Percentiles rank a stretch among this genome's conserved stretches.
Conservation (phyloP, 2,888 invertebrate genomes). For the Pardosa pseudoannulata region DNA sequence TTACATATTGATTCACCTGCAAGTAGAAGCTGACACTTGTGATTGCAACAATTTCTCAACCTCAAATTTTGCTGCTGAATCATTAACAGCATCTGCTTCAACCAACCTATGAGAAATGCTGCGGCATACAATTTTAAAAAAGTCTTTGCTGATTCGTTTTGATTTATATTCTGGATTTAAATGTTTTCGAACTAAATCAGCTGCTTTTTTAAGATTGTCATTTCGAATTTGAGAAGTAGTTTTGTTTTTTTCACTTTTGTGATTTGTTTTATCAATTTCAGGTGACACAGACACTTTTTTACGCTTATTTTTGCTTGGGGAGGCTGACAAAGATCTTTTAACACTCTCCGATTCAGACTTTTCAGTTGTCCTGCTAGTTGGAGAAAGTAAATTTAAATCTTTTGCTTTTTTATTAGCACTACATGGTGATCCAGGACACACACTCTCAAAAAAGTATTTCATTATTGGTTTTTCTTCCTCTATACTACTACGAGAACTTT, state of each 20-base stretch:
- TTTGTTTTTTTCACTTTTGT: slow-evolving; percentile 37
- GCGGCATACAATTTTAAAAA: slow-evolving; percentile 70
- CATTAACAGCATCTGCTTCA: slow-evolving; percentile 65
- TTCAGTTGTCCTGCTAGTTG: slow-evolving; percentile 4
- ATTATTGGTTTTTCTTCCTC: slow-evolving; percentile 67
- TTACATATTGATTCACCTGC: not conserved
- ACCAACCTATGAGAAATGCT: slow-evolving; percentile 71
- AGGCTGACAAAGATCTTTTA: not conserved
- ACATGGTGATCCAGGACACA: slow-evolving; percentile 9
- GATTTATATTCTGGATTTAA: slow-evolving; percentile 71
- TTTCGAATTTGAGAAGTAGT: slow-evolving; percentile 54
- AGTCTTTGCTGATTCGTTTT: slow-evolving; percentile 71
- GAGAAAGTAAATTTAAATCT: not conserved
- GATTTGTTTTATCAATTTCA: slow-evolving; percentile 29
- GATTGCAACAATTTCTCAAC: slow-evolving; percentile 71
- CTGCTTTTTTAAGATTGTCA: slow-evolving; percentile 70
- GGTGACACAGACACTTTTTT: slow-evolving; percentile 28
- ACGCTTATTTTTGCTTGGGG: slow-evolving; percentile 26
- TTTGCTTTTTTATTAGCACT: not conserved
- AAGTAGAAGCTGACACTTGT: slow-evolving; percentile 31
- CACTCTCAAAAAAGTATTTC: slow-evolving; percentile 72
- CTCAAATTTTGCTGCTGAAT: slow-evolving; percentile 60
- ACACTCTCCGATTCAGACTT: slow-evolving; percentile 22
- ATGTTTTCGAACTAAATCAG: slow-evolving; percentile 69
- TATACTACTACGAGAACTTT: slow-evolving; percentile 27